Percentiles rank a stretch among this genome's conserved stretches.
Conservation (phyloP, 2,888 invertebrate species). For the Geotrupes spiniger region DNA sequence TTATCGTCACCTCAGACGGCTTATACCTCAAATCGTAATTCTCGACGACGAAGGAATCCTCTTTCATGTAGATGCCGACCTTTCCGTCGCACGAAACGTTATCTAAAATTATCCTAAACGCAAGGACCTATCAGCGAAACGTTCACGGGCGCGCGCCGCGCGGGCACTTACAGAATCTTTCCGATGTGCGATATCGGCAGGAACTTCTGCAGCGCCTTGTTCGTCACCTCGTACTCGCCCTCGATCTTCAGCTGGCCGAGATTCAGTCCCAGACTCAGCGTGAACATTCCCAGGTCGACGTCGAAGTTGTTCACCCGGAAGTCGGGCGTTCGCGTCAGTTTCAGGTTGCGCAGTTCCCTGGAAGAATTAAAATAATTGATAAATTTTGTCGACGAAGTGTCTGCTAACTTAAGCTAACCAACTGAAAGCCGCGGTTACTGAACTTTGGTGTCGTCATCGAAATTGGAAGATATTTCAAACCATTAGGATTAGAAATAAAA, state of each 20-base stretch:
- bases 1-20: slow-evolving; percentile 56
- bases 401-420: too few relatives aligned
- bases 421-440: too few relatives aligned
- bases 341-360: slow-evolving; percentile 43
- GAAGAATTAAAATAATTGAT: slow-evolving; percentile 4
- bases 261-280: slow-evolving; percentile 39
- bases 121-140: not conserved
- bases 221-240: slow-evolving; percentile 43
- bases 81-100: slow-evolving; percentile 57
- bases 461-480: too few relatives aligned
- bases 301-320: slow-evolving; percentile 43
- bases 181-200: slow-evolving; percentile 44
- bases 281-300: slow-evolving; percentile 39
- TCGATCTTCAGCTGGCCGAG: slow-evolving; percentile 43
- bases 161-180: slow-evolving; percentile 42
- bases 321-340: slow-evolving; percentile 42
- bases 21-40: slow-evolving; percentile 57
- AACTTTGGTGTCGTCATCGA: too few relatives aligned
- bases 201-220: slow-evolving; percentile 40
- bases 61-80: slow-evolving; percentile 56
- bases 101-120: slow-evolving; percentile 52
- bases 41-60: slow-evolving; percentile 57
- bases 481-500: too few relatives aligned
- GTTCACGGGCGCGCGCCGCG: not conserved
- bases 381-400: too few relatives aligned